Evolutionary conservation across 2,888 invertebrate genomes (phyloP), one percentile per base, ranked within the genome.

Genomic region (Sabellastarte sp.): DNA sequence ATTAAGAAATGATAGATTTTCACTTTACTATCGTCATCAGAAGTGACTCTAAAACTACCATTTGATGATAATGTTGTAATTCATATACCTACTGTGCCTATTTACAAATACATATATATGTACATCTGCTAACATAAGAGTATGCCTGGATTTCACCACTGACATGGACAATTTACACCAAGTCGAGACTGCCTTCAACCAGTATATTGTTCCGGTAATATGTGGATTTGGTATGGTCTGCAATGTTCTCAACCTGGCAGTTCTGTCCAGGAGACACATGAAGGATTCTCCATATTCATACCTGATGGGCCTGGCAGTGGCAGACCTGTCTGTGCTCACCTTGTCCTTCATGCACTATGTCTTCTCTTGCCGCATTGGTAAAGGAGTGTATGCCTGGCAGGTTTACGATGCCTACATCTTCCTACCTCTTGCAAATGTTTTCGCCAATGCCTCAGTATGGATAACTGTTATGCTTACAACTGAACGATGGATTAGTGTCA

Each of bases 261-360:
- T 81, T 24, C 71, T 81, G 20, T 74, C 77, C 24, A 75, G 77
- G 51, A 73, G 72, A 28, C 71, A 76, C 60, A 72, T 81, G 61
- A 78, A 77, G 29, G 76, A 78, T 63, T 80, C 80, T 2, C 80
- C 81, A 0, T 81, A 81, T 70, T 77, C 78, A 15, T 79, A 80
- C 66, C 73, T 81, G 10, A 76, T 76, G 2, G 78, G 76, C n/a
- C 73, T 81, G 55, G 79, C 80, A 0, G 68, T 74, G 10, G 73
- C 77, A 0, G 80, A 81, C 63, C 69, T 80, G 30, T 51, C 69
- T 5, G 77, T 77, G n/a, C 71, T 81, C 26, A 55, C 74, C 1
- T 71, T 80, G 29, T 74, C 76, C 5, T 72, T 79, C 58, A 64
- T 76, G n/a, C 74, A 69, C 10, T 57, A 56, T 41, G 52, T 64